Percentiles rank a stretch among this genome's conserved stretches.
Conservation (phyloP, 2,797 vertebrate genomes). For the Etheostoma perlongum region DNA sequence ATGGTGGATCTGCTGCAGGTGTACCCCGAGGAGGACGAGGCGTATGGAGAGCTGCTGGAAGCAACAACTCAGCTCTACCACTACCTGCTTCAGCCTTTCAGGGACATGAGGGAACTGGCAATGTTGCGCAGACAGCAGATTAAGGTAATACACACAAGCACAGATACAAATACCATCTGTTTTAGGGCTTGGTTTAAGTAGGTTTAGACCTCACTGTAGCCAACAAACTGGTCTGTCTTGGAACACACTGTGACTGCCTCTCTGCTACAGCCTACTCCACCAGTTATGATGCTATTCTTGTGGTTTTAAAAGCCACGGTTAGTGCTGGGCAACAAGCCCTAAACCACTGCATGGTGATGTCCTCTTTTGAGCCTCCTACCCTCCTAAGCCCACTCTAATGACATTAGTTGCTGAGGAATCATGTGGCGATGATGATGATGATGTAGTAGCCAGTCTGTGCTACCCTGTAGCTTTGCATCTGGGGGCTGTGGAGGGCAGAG, state of each 20-base stretch:
- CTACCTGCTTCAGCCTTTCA: slow-evolving; percentile 96
- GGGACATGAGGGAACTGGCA: slow-evolving; percentile 97
- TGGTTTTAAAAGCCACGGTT: slow-evolving; percentile 39
- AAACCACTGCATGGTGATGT: slow-evolving; percentile 14
- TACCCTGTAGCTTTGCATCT: slow-evolving; percentile 53
- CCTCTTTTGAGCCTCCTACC: slow-evolving; percentile 26
- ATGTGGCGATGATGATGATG: slow-evolving; percentile 38
- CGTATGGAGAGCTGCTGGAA: slow-evolving; percentile 91
- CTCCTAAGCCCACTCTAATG: slow-evolving; percentile 48
- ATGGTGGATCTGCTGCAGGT: slow-evolving; percentile 97
- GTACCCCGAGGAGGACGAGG: slow-evolving; percentile 95
- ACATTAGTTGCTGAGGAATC: slow-evolving; percentile 52
- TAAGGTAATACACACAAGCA: slow-evolving; percentile 86
- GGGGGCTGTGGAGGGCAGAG: slow-evolving; percentile 62
- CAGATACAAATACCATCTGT: slow-evolving; percentile 66
- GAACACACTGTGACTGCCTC: slow-evolving; percentile 27
- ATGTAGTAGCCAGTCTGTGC: slow-evolving; percentile 32
- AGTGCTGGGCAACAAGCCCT: slow-evolving; percentile 6
- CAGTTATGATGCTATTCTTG: slow-evolving; percentile 8
- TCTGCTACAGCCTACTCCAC: neutral
- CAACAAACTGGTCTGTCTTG: slow-evolving; percentile 40
- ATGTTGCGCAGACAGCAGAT: slow-evolving; percentile 98
- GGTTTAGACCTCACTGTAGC: slow-evolving; percentile 44
- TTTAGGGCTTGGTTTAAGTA: slow-evolving; percentile 56
- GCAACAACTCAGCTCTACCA: slow-evolving; percentile 96